Conservation (phyloP, 1,140 invertebrate species). For the Eriosoma lanigerum region DNA sequence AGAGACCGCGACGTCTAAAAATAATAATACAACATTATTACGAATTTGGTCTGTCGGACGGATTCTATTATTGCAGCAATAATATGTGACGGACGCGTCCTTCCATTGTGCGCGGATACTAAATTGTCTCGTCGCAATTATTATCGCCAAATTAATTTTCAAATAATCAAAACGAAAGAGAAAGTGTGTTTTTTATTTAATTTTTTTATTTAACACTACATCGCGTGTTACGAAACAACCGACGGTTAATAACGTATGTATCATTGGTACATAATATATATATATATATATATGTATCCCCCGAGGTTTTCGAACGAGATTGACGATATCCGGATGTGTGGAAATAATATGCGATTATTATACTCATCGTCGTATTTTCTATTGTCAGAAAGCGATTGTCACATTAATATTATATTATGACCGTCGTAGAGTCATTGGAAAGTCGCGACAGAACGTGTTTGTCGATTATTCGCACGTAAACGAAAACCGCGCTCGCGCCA, state of each 20-base stretch:
- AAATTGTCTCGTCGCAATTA: slow-evolving; percentile 24
- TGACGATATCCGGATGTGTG: not conserved
- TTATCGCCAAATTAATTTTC: slow-evolving; percentile 46
- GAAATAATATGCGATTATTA: not conserved
- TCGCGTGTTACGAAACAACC: slow-evolving; percentile 28
- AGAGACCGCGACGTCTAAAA: too few species aligned
- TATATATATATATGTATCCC: not conserved
- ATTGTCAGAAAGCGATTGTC: too few species aligned
- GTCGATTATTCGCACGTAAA: too few species aligned
- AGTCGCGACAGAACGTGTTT: not conserved
- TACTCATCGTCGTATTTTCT: not conserved
- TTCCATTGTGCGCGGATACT: slow-evolving; percentile 37
- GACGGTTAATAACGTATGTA: not conserved
- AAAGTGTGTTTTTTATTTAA: not conserved
- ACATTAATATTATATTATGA: not conserved
- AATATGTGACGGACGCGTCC: slow-evolving; percentile 16
- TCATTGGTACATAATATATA: too few species aligned
- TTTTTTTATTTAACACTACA: not conserved
- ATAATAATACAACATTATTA: too few species aligned
- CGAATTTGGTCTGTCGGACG: too few species aligned
- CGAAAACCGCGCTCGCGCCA: too few species aligned
- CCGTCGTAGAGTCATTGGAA: not conserved
- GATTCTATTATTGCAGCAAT: not conserved
- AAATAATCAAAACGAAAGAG: slow-evolving; percentile 25
- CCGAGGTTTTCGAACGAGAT: not conserved